Percentiles rank a stretch among this genome's conserved stretches.
Conservation (phyloP, 2,113 vertebrate genomes). For the Holacanthus passer region DNA sequence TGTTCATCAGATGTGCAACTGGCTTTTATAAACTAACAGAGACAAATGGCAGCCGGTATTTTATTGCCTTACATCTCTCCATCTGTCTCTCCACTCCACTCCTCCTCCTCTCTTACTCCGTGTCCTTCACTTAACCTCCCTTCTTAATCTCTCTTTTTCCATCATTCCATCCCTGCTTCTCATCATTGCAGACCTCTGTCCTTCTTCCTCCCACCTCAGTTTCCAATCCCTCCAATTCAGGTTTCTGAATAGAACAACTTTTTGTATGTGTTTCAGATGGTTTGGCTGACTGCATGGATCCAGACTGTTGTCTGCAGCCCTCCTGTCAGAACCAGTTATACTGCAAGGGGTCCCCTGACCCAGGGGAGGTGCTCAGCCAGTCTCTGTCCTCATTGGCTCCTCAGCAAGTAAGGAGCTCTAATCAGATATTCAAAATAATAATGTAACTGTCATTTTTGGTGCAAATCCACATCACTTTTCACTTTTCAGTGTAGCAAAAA, state of each 20-base stretch:
- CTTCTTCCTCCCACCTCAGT: not conserved
- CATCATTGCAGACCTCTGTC: not conserved
- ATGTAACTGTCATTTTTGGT: not conserved
- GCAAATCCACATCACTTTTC: not conserved
- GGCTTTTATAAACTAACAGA: conserved; percentile 94
- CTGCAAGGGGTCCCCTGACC: conserved; percentile 94
- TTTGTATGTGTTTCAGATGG: conserved; percentile 88
- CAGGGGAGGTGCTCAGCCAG: conserved; percentile 92
- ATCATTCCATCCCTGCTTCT: not conserved
- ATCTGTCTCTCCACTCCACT: conserved; percentile 20
- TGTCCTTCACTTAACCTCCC: conserved; percentile 1
- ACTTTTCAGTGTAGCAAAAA: not conserved
- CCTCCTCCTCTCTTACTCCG: not conserved
- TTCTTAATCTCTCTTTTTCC: conserved; percentile 10
- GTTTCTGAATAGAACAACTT: not conserved
- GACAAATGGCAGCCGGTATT: conserved; percentile 85
- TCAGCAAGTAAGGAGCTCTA: conserved; percentile 84
- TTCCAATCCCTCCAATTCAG: not conserved
- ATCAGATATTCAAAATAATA: conserved; percentile 1
- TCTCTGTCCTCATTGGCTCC: conserved; percentile 88
- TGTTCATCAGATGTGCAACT: conserved; percentile 86
- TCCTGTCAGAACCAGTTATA: conserved; percentile 95
- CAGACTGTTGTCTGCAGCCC: conserved; percentile 96
- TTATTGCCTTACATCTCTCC: conserved; percentile 71
- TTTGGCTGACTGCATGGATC: conserved; percentile 96